A percentile compares a stretch with the other conserved stretches of the same genome.
Evolutionary conservation across 2,888 invertebrate genomes (phyloP).

Genomic region (Agriopis leucophaearia): DNA sequence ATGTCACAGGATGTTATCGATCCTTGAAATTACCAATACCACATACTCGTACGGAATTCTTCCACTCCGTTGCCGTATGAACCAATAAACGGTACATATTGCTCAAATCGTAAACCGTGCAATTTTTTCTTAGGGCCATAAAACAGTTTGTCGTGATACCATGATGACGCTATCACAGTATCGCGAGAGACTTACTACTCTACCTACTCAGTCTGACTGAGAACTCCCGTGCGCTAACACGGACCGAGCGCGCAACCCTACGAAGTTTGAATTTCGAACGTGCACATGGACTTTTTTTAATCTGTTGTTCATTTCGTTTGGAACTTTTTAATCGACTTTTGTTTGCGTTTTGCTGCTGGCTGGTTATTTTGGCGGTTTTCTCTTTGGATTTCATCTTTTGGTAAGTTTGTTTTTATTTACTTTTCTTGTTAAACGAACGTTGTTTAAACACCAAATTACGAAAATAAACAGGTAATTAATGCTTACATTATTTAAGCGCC

Average conservation of each 20-base stretch:
- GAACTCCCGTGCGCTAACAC: conserved; percentile 54
- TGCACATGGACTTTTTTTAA: conserved; percentile 19
- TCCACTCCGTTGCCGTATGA: conserved; percentile 14
- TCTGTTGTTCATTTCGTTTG: conserved; percentile 22
- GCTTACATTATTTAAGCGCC: not conserved
- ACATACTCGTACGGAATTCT: conserved; percentile 20
- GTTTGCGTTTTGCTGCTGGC: conserved; percentile 12
- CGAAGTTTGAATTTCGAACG: conserved; percentile 44
- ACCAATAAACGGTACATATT: conserved; percentile 30
- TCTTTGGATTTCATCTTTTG: conserved; percentile 26
- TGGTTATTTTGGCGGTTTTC: conserved; percentile 19
- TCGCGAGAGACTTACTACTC: conserved; percentile 22
- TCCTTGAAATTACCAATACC: conserved; percentile 24
- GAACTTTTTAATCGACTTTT: conserved; percentile 26
- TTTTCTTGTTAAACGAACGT: no score
- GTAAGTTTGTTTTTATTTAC: conserved; percentile 19
- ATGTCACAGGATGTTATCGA: conserved; percentile 21
- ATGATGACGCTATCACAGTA: conserved; percentile 37
- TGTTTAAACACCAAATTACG: not conserved
- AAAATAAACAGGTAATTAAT: not conserved
- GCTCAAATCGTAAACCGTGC: conserved; percentile 36
- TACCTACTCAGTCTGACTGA: conserved; percentile 51
- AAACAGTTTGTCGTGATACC: conserved; percentile 30
- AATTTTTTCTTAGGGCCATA: conserved; percentile 38
- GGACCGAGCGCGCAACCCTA: conserved; percentile 43